Evolutionary conservation across 2,888 invertebrate genomes (phyloP).

Genomic region (Cyaniris semiargus): DNA sequence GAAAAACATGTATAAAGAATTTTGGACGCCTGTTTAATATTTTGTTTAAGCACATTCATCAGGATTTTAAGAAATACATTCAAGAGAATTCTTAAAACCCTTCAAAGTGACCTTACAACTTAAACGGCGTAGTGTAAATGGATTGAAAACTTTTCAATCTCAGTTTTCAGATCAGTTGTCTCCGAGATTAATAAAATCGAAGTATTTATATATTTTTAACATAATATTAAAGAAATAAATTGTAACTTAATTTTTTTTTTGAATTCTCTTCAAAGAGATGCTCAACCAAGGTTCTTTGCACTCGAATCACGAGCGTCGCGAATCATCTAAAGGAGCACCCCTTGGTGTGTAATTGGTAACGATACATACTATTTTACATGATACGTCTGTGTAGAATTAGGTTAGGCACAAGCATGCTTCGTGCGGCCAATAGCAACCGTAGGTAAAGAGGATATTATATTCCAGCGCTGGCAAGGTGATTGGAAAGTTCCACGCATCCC

Average conservation of each 20-base stretch:
- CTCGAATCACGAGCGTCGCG: conserved; percentile 11
- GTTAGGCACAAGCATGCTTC: not conserved
- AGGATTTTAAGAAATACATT: not conserved
- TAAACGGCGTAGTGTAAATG: not conserved
- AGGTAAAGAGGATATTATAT: too few relatives aligned
- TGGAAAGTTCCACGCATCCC: too few relatives aligned
- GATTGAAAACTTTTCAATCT: not conserved
- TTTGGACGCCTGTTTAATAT: not conserved
- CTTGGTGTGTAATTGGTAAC: conserved; percentile 21
- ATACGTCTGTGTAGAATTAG: not conserved
- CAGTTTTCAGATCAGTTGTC: not conserved
- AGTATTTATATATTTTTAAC: not conserved
- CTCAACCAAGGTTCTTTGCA: conserved; percentile 6
- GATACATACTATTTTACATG: not conserved
- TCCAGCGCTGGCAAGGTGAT: too few relatives aligned
- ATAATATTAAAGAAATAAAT: not conserved
- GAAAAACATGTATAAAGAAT: not conserved
- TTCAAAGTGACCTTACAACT: not conserved
- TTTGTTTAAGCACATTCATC: not conserved
- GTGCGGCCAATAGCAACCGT: too few relatives aligned
- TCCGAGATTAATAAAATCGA: not conserved
- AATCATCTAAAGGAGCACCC: conserved; percentile 19
- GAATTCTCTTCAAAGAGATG: conserved; percentile 4
- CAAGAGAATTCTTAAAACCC: not conserved
- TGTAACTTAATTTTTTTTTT: not conserved